A percentile compares a stretch with the other conserved stretches of the same genome.
Conservation (phyloP, 2,797 vertebrate genomes). For the Gadopsis bispinosus region DNA sequence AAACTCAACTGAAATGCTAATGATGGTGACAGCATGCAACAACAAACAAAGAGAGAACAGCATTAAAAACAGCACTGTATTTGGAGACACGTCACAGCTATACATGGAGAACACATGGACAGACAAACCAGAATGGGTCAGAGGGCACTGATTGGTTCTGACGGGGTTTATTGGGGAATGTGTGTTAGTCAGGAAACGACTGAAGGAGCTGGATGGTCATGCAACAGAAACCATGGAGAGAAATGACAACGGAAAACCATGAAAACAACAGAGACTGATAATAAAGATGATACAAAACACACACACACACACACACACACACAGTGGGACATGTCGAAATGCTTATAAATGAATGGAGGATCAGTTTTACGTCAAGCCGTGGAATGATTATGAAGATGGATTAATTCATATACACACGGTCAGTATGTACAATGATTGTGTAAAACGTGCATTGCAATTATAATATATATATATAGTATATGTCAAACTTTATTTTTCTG, state of each 20-base stretch:
- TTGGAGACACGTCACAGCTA: conserved; percentile 19
- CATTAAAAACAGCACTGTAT: conserved; percentile 1
- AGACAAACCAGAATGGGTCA: conserved; percentile 69
- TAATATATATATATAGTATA: not conserved
- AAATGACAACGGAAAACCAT: conserved; percentile 41
- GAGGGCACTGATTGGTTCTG: conserved; percentile 49
- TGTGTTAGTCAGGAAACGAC: conserved; percentile 72
- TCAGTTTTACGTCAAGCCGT: conserved; percentile 23
- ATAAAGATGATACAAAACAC: conserved; percentile 26
- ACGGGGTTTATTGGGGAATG: conserved; percentile 72
- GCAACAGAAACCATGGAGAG: conserved; percentile 74
- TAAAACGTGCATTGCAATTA: no score
- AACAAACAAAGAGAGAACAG: not conserved
- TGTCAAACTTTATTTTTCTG: not conserved
- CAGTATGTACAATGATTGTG: not conserved
- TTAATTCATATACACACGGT: not conserved
- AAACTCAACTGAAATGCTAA: conserved; percentile 35
- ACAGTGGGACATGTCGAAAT: not conserved
- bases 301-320: conserved; percentile 22
- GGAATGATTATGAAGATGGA: conserved; percentile 34
- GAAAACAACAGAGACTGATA: conserved; percentile 30
- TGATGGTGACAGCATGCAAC: conserved; percentile 52
- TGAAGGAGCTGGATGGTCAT: conserved; percentile 65
- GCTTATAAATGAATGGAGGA: not conserved
- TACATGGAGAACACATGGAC: conserved; percentile 60